These are phyloP conservation scores for Willisornis vidua DNA, from an alignment of 2,113 vertebrate genomes.

Conservation along the genomic window DNA sequence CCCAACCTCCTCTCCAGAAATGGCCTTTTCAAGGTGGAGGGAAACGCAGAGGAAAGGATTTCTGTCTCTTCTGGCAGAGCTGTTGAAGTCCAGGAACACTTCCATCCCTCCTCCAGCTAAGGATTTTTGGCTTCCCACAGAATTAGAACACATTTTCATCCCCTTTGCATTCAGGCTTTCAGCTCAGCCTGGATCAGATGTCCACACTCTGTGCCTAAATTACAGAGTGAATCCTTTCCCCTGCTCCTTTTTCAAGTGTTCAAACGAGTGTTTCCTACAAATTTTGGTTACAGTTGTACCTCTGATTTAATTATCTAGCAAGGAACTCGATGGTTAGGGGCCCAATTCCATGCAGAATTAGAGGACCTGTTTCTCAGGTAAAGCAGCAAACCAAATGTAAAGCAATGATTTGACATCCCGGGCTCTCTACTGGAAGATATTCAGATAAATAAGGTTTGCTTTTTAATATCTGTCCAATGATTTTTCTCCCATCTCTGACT, in stretches of 20 bases:
- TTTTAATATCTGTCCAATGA: not conserved
- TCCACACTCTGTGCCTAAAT: not conserved
- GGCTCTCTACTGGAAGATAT: not conserved
- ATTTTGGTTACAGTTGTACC: not conserved
- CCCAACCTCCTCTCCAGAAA: not conserved
- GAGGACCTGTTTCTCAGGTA: not conserved
- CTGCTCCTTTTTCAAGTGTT: not conserved
- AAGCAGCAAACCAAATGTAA: not conserved
- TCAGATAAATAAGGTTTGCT: not conserved
- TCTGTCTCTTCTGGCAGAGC: not conserved
- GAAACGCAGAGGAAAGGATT: not conserved
- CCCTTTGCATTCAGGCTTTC: not conserved
- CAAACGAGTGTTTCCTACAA: not conserved
- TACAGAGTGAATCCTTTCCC: not conserved
- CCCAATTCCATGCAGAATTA: not conserved
- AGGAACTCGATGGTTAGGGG: not conserved
- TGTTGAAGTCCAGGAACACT: too few relatives aligned
- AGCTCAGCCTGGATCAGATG: not conserved
- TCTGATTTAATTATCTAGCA: not conserved
- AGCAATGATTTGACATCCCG: not conserved
- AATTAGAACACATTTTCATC: not conserved
- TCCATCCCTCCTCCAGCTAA: not conserved
- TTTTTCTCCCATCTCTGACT: not conserved
- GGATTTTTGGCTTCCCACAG: not conserved
- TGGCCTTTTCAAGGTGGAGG: not conserved